Evolutionary conservation across 2,113 vertebrate genomes (phyloP).

Genomic region (Podocnemis expansa): DNA sequence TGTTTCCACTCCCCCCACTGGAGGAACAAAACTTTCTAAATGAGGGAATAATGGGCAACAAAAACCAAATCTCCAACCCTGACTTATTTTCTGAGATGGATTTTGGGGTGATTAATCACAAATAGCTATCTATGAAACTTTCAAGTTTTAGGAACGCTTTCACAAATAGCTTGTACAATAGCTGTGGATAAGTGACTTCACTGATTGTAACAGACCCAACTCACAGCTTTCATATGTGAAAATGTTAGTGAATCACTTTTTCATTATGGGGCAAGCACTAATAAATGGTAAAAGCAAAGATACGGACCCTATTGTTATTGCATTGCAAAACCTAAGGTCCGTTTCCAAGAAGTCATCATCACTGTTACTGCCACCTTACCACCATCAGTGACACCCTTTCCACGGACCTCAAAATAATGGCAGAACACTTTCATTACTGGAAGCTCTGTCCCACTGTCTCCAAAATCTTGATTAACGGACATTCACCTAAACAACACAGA

Average conservation of each 20-base stretch:
- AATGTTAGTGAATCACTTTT: not conserved
- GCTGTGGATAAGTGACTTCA: not conserved
- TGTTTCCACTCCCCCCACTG: constrained; percentile 44
- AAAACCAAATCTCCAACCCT: constrained; percentile 46
- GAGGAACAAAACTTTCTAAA: constrained; percentile 50
- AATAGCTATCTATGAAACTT: not conserved
- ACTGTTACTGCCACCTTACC: not conserved
- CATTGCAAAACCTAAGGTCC: not conserved
- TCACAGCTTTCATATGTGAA: not conserved
- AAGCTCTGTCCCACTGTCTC: not conserved
- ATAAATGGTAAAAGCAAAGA: not conserved
- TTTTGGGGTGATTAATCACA: not conserved
- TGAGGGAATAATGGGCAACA: constrained; percentile 28
- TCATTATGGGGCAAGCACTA: constrained; percentile 2
- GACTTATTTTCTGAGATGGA: constrained; percentile 40
- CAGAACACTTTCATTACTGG: not conserved
- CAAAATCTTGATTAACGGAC: not conserved
- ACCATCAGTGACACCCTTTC: not conserved
- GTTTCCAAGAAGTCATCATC: not conserved
- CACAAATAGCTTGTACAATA: not conserved
- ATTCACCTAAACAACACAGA: not conserved
- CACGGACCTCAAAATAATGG: not conserved
- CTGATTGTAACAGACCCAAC: not conserved
- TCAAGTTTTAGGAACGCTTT: not conserved
- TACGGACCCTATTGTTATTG: not conserved